Base-by-base conservation (phyloP, 2,888 invertebrate species). In the Drosophila multiciliata region DNA sequence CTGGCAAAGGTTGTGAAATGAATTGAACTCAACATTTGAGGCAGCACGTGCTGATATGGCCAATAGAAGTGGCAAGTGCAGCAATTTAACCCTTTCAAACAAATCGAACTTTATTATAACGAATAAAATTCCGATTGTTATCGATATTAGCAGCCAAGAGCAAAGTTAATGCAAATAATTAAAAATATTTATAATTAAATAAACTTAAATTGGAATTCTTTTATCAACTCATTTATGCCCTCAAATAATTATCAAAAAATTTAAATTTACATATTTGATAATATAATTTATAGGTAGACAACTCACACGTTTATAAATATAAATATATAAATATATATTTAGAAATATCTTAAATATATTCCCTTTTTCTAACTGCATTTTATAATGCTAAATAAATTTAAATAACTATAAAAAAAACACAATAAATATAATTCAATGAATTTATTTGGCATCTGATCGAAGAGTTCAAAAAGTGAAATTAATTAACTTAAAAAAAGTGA, bases 1-100 rank as follows among this genome's bases (percentile, higher is more conserved):
- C 72, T 61, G 75, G 48, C 57, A 49, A 58, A 60, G 68, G 69
- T 70, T 70, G 64, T 58, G 55, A 29, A 29, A 29, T 69, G 35
- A 59, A 61, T 60, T 63, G 48, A 33, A 32, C 42, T 50, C 35
- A 1, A 40, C 17, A 45, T 33, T 48, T 32, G 20, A 11, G 4
- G 15, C 20, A 17, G 49, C 40, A 66, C 66, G 77, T 76, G 75
- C 20, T 17, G 33, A 48, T 32, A 58, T 71, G 58, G 20, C n/a
- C 3, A 9, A 40, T 7, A 29, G 29, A 29, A 29, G 29, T 29
- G 29, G 29, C 17, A 49, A 48, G 20, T 36, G 63, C 36, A 54
- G 26, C 20, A 36, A 36, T 11, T 38, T 9, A 20, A 15, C 3
- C 6, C 32, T 9, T 38, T 32, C 2, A 11, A 15, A 9, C 11